phyloP scores from a whole-genome alignment of 2,797 vertebrate genomes.

The Anguilla megastoma region DNA sequence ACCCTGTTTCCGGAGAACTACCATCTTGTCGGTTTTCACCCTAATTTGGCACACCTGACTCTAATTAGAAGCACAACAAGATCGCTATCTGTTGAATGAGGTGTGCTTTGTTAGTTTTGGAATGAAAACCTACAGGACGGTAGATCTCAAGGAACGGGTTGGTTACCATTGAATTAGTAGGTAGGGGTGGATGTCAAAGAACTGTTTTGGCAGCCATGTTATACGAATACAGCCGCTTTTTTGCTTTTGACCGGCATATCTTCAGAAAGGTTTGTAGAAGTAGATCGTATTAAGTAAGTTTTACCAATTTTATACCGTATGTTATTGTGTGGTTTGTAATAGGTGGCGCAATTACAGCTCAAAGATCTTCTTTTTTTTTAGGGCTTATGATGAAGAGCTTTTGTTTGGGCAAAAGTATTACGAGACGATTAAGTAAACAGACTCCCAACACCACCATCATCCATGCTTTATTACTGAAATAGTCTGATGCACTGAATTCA shows the following conservation, averaged over 20 bases:
- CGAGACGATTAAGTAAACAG: background rate
- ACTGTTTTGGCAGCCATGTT: conserved; percentile 70
- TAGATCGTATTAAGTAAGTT: conserved; percentile 72
- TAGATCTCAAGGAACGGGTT: too few relatives aligned
- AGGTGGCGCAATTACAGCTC: conserved; percentile 55
- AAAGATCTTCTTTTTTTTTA: conserved; percentile 25
- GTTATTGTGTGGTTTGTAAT: conserved; percentile 35
- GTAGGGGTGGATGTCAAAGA: conserved; percentile 61
- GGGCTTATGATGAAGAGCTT: background rate
- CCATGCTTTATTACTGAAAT: background rate
- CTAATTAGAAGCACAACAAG: too few relatives aligned
- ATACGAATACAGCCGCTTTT: conserved; percentile 69
- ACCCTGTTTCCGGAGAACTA: too few relatives aligned
- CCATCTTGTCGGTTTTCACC: too few relatives aligned
- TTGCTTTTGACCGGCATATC: conserved; percentile 70
- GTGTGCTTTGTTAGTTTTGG: too few relatives aligned
- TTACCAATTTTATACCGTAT: conserved; percentile 58
- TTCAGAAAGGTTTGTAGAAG: conserved; percentile 62
- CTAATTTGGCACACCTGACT: too few relatives aligned
- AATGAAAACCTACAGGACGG: too few relatives aligned
- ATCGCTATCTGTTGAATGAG: too few relatives aligned
- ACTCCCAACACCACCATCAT: background rate
- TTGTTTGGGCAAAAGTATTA: background rate
- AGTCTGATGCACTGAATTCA: background rate
- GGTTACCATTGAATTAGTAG: background rate